phyloP scores from a whole-genome alignment of 2,113 vertebrate species.

The Alligator sinensis region DNA sequence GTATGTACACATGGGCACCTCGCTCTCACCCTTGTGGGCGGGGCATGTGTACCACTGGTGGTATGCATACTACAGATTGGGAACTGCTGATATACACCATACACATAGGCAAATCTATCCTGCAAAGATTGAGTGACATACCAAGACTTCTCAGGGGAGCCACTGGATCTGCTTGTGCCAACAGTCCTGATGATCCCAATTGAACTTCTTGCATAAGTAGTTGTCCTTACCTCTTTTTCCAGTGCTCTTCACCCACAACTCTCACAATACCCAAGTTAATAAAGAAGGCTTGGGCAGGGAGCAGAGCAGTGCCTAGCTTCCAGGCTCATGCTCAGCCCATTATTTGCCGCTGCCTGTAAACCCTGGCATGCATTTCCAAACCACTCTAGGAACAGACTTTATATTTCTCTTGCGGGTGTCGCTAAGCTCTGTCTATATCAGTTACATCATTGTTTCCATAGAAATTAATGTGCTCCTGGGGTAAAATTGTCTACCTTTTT shows the following conservation, averaged over 20 bases:
- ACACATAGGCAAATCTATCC: neutral
- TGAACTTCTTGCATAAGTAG: neutral
- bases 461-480: neutral
- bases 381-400: accelerated
- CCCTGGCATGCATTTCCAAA: neutral
- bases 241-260: neutral
- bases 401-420: neutral
- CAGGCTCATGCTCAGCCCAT: accelerated
- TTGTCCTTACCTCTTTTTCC: neutral
- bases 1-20: too few species aligned
- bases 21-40: too few species aligned
- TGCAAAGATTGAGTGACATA: neutral
- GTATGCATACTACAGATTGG: too few species aligned
- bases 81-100: too few species aligned
- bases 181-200: accelerated
- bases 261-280: neutral
- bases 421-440: neutral
- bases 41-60: too few species aligned
- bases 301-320: neutral
- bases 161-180: neutral
- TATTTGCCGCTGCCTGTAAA: neutral
- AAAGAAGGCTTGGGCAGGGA: neutral
- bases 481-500: neutral
- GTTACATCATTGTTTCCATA: neutral
- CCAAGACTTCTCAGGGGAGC: accelerated